A percentile compares a stretch with the other conserved stretches of the same genome.
These are phyloP conservation scores for Myotis brandtii DNA, from an alignment of 2,113 vertebrate genomes.

Conservation along the genomic window DNA sequence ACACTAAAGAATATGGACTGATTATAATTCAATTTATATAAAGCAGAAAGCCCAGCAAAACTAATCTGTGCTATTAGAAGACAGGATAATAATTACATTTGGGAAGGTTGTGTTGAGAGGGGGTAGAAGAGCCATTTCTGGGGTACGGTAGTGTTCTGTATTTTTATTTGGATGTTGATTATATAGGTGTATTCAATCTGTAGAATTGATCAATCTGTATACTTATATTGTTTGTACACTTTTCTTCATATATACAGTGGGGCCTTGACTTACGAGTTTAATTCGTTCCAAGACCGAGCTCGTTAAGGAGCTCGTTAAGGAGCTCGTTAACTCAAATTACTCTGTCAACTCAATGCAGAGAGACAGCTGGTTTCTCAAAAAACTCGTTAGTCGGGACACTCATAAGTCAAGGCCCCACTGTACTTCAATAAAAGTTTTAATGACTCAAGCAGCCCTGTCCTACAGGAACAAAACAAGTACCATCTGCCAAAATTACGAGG, in stretches of 20 bases:
- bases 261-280: no score
- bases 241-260: background rate
- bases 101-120: background rate
- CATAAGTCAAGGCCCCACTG: background rate
- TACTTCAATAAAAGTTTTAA: background rate
- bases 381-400: no score
- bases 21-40: background rate
- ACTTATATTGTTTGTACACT: background rate
- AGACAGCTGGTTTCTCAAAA: no score
- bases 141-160: background rate
- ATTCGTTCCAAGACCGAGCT: no score
- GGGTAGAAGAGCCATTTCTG: background rate
- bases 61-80: background rate
- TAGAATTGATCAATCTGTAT: background rate
- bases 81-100: background rate
- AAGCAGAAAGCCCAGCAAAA: background rate
- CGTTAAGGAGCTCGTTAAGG: no score
- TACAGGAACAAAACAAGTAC: background rate
- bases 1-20: background rate
- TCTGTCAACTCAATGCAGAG: no score
- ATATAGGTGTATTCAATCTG: background rate
- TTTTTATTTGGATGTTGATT: background rate
- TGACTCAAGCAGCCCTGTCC: background rate
- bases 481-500: background rate
- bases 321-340: no score